These are phyloP conservation scores for Dasypus novemcinctus DNA, from an alignment of 2,113 vertebrate genomes.

Conservation along the genomic window DNA sequence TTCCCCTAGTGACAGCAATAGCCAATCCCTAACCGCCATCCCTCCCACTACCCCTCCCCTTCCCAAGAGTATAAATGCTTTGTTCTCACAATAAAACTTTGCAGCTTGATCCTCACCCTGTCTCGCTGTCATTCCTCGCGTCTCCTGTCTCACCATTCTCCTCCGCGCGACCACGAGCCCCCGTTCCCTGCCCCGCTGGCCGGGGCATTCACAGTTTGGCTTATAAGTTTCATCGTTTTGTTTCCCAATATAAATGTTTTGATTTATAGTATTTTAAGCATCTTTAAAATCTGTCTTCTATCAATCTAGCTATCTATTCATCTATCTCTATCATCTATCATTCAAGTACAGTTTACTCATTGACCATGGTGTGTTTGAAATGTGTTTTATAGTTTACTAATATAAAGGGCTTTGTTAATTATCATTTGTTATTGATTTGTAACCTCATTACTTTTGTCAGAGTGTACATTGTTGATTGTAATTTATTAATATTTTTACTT, in stretches of 20 bases:
- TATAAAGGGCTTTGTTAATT: neutral
- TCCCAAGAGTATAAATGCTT: no score
- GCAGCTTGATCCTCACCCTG: no score
- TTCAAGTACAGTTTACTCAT: neutral
- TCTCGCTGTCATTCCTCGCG: no score
- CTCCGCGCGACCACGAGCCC: no score
- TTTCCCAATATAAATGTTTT: neutral
- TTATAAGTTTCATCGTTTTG: neutral
- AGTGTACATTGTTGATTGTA: neutral
- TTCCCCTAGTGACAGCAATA: no score
- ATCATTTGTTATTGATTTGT: slow-evolving; percentile 8
- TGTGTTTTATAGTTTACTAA: slow-evolving; percentile 29
- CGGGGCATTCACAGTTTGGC: no score
- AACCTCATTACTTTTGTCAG: neutral
- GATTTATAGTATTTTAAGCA: neutral
- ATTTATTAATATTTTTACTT: neutral
- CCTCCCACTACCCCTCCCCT: no score
- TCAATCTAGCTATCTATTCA: neutral
- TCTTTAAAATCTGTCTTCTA: neutral
- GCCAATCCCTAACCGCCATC: no score
- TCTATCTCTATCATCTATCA: neutral
- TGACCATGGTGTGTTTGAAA: neutral
- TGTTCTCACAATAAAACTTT: no score
- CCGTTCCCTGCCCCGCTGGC: no score
- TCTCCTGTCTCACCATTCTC: no score